These are phyloP conservation scores for Trissolcus japonicus DNA, from an alignment of 2,888 invertebrate species.

Conservation along the genomic window DNA sequence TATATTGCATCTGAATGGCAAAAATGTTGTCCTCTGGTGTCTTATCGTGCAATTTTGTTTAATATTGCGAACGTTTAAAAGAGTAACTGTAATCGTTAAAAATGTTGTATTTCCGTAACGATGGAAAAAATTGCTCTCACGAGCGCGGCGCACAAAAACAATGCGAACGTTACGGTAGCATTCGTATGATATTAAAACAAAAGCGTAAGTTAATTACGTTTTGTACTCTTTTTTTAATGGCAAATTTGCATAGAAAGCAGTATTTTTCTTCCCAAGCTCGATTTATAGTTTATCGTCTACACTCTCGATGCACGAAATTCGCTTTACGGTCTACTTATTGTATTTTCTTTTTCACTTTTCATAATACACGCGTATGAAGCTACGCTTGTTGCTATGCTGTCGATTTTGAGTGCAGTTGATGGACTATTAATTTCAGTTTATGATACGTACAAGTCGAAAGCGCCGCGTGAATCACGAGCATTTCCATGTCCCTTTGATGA, in stretches of 20 bases:
- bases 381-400: neutral
- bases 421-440: slow-evolving; percentile 5
- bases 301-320: neutral
- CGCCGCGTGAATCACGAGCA: neutral
- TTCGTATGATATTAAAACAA: neutral
- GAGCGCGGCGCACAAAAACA: neutral
- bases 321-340: neutral
- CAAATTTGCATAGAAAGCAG: neutral
- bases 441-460: neutral
- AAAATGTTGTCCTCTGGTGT: no score
- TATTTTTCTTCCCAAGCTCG: neutral
- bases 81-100: no score
- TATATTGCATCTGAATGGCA: no score
- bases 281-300: neutral
- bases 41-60: no score
- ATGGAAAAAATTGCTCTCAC: neutral
- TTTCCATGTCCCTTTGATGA: neutral
- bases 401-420: neutral
- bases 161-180: neutral
- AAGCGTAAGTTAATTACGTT: neutral
- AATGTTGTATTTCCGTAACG: neutral
- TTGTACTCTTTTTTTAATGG: no score
- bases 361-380: neutral
- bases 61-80: no score
- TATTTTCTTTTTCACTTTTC: neutral